Percentiles rank a stretch among this genome's conserved stretches.
These are phyloP conservation scores for Astyanax mexicanus DNA, from an alignment of 2,797 vertebrate genomes.

Conservation along the genomic window DNA sequence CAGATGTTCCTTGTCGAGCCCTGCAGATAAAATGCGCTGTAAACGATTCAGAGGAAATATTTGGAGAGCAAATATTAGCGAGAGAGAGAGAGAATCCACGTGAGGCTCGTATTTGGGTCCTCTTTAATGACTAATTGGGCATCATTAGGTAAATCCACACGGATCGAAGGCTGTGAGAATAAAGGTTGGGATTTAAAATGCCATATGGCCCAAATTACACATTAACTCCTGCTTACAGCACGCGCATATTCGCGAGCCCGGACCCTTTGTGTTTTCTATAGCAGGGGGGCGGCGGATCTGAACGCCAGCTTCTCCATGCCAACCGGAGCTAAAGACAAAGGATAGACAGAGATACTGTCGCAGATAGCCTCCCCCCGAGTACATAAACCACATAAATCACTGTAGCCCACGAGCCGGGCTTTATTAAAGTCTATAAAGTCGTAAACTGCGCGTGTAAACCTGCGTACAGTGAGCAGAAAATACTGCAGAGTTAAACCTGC, in stretches of 20 bases:
- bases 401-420: conserved; percentile 59
- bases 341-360: conserved; percentile 68
- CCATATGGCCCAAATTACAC: conserved; percentile 99
- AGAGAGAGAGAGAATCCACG: conserved; percentile 84
- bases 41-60: conserved; percentile 93
- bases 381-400: conserved; percentile 55
- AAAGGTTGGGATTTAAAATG: conserved; percentile 82
- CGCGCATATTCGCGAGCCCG: conserved; percentile 72
- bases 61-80: conserved; percentile 98
- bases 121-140: conserved; percentile 93
- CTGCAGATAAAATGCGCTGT: conserved; percentile 85
- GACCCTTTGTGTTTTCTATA: conserved; percentile 66
- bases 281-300: conserved; percentile 69
- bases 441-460: conserved; percentile 60
- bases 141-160: conserved; percentile 90
- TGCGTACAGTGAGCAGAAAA: not conserved
- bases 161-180: conserved; percentile 83
- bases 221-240: conserved; percentile 88
- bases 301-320: conserved; percentile 81
- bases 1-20: conserved; percentile 87
- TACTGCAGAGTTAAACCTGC: conserved; percentile 37
- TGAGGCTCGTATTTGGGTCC: conserved; percentile 80
- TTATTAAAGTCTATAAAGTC: conserved; percentile 60
- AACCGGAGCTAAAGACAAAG: conserved; percentile 73
- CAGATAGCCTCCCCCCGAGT: too few relatives aligned